phyloP scores from a whole-genome alignment of 23 tunicate species.

The Trididemnum nubilum region DNA sequence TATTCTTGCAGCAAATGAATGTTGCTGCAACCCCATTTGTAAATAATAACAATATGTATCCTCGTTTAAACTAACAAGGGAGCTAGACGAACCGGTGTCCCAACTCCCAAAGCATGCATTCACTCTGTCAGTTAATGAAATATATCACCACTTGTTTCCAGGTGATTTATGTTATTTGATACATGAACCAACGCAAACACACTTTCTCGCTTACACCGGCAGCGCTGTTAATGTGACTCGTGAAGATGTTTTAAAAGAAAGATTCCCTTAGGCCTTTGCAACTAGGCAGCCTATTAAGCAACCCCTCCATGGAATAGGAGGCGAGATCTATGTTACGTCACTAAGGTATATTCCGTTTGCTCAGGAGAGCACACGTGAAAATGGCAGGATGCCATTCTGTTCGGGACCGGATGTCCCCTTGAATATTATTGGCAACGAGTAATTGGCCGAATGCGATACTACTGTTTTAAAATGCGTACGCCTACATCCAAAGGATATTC shows the following conservation, averaged over 20 bases:
- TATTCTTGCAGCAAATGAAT: no score
- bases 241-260: background rate
- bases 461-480: no score
- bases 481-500: no score
- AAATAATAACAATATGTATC: no score
- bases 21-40: no score
- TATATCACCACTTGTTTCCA: background rate
- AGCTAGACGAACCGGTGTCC: background rate
- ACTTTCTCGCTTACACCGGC: background rate
- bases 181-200: background rate
- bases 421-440: no score
- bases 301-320: background rate
- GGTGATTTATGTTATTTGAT: background rate
- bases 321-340: no score
- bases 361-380: no score
- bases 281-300: background rate
- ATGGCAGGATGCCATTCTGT: no score
- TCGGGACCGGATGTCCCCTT: no score
- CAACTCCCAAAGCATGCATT: background rate
- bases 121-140: background rate
- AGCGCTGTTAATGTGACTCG: background rate
- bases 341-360: no score
- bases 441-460: no score
- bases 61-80: background rate
- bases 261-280: background rate